These are phyloP conservation scores for Stomatorhinus ivindoensis DNA, from an alignment of 2,113 vertebrate species.

Conservation along the genomic window DNA sequence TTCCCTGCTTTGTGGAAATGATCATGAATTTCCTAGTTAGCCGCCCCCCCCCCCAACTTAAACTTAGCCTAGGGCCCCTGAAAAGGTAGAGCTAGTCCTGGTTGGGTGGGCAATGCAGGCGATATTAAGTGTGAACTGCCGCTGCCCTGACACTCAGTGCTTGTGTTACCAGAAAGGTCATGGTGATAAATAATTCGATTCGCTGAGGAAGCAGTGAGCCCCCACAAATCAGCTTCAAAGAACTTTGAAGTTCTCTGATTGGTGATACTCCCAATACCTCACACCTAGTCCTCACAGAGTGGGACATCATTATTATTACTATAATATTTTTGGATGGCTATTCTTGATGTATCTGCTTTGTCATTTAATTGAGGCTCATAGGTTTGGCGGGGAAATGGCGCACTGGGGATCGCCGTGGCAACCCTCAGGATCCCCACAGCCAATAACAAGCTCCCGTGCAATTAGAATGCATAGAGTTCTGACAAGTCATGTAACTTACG, in stretches of 20 bases:
- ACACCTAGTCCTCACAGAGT: not conserved
- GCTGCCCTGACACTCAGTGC: constrained; percentile 33
- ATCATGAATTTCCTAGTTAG: not conserved
- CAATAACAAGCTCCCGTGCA: constrained; percentile 68
- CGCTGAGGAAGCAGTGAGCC: not conserved
- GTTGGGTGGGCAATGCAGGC: constrained; percentile 41
- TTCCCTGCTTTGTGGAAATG: not conserved
- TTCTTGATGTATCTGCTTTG: constrained; percentile 63
- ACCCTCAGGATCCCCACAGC: constrained; percentile 62
- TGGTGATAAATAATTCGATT: not conserved
- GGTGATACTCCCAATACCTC: not conserved
- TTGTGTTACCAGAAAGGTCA: not conserved
- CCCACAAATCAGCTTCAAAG: not conserved
- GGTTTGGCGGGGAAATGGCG: constrained; percentile 53
- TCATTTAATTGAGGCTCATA: constrained; percentile 67
- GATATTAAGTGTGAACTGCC: constrained; percentile 55
- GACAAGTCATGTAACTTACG: constrained; percentile 64
- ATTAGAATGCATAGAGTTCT: constrained; percentile 74
- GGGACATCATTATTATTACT: constrained; percentile 5
- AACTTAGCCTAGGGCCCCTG: not conserved
- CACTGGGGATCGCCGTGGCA: constrained; percentile 62
- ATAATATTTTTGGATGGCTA: constrained; percentile 47
- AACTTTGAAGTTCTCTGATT: not conserved
- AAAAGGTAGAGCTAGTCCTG: not conserved
- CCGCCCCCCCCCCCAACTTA: not conserved